Conservation (phyloP, 2,113 vertebrate species). For the Barnardius zonarius region DNA sequence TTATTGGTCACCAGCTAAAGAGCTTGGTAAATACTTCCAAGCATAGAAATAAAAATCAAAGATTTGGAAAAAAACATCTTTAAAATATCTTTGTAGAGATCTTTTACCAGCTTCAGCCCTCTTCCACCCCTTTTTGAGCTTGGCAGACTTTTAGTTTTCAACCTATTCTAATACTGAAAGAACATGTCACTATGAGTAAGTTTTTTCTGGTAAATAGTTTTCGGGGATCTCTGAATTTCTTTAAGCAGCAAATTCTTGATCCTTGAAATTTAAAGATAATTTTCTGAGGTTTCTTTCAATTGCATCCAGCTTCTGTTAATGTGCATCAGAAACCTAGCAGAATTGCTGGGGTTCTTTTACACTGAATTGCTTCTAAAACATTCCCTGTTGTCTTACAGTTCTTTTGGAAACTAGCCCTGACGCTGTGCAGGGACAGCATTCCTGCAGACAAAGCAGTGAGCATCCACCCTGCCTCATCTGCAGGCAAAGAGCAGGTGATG, state of each 20-base stretch:
- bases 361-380: neutral
- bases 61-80: neutral
- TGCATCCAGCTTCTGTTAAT: neutral
- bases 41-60: neutral
- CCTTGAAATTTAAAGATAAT: neutral
- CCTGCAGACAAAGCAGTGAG: neutral
- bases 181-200: neutral
- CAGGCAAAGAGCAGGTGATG: fast-evolving
- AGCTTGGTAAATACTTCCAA: neutral
- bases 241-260: neutral
- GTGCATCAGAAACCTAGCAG: neutral
- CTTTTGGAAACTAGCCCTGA: neutral
- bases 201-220: neutral
- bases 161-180: neutral
- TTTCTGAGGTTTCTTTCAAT: neutral
- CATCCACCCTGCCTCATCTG: neutral
- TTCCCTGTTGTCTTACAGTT: fast-evolving
- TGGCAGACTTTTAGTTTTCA: neutral
- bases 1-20: neutral
- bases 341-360: neutral
- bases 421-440: fast-evolving
- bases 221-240: neutral
- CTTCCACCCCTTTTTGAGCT: neutral
- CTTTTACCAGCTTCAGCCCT: neutral
- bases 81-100: neutral